Evolutionary conservation across 2,888 invertebrate genomes (phyloP), one percentile per base, ranked within the genome.

Genomic region (Leptinotarsa juncta): DNA sequence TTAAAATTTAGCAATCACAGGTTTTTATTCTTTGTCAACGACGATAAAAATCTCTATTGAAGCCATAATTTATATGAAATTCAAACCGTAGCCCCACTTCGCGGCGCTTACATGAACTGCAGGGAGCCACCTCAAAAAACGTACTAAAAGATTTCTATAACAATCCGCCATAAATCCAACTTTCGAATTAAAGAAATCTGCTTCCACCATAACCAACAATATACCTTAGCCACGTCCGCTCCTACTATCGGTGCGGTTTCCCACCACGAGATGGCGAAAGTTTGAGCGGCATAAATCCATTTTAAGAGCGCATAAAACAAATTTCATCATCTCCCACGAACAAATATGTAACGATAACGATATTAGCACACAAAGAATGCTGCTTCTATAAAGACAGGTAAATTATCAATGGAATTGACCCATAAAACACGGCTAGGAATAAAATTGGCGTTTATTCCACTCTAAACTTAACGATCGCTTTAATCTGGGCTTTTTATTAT

Each of bases 401-500:
- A 82, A 84, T 84, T 83, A 85, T 85, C 85, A 84, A 84, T 82
- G 83, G 82, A 80, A 85, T 84, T 83, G 84, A 82, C 80, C 83
- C 86, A 84, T 86, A 87, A 87, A 86, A 86, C 85, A 86, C 84
- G 67, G 83, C 84, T 85, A 84, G 83, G 84, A 85, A 86, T 86
- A 85, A 86, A 86, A 85, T 85, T 86, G 86, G 86, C 87, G 85
- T 87, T 88, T 87, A 86, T 86, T 83, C 84, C 85, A 83, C 85
- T 85, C 83, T 86, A 85, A 86, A 85, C 84, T 88, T 88, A 87
- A 87, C 86, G 87, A 87, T 84, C 86, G 81, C 81, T 86, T 87
- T 87, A 87, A 87, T 87, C 86, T 86, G 85, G 85, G 82, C 83
- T 85, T 86, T 77, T 87, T 87, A 87, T 87, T 87, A 87, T 87